Evolutionary conservation across 2,113 vertebrate species (phyloP), one percentile per base, ranked within the genome.

Genomic region (Stegastes partitus): DNA sequence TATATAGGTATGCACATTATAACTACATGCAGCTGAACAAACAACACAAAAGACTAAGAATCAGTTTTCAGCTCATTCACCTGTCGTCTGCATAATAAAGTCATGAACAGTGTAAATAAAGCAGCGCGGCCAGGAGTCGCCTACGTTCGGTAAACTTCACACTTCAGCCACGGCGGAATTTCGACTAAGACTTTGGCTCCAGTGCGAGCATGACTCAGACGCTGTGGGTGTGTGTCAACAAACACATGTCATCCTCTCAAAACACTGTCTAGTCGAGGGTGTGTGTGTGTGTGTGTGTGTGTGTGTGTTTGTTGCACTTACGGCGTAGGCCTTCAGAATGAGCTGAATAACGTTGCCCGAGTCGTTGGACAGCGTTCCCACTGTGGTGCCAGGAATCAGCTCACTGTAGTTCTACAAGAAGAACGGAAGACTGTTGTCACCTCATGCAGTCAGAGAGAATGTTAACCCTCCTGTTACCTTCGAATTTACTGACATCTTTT

Each of bases 311-410:
- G 39, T 23, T 28, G 49, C n/a, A 91, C 94, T 96, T 76, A 99
- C 98, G 83, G 96, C 93, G 0, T 99, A 99, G 16, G 98, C 96
- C 54, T 97, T 95, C 67, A 96, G 93, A 37, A 99, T 99, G 77
- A 99, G 96, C 88, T 99, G 96, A 69, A 99, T 92, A 28, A 99
- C 96, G 0, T 99, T 99, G 90, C 96, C 96, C 4, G 98, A 99
- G 86, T 99, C 95, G 0, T 84, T 81, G 28, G 96, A 96, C 73
- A 99, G 89, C 2, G 93, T 94, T 31, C 98, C 98, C 31, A 99
- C 98, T 0, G 97, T 97, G 49, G 98, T 98, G 62, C 98, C 98
- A 14, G 98, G 97, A 72, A 99, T 98, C 84, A 99, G 91, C 74
- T 98, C 97, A 15, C 97, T 99, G 88, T 99, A 99, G 91, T 97